A percentile compares a stretch with the other conserved stretches of the same genome.
Evolutionary conservation across 2,113 vertebrate species (phyloP).

Genomic region (zebrafish (Danio rerio)): DNA sequence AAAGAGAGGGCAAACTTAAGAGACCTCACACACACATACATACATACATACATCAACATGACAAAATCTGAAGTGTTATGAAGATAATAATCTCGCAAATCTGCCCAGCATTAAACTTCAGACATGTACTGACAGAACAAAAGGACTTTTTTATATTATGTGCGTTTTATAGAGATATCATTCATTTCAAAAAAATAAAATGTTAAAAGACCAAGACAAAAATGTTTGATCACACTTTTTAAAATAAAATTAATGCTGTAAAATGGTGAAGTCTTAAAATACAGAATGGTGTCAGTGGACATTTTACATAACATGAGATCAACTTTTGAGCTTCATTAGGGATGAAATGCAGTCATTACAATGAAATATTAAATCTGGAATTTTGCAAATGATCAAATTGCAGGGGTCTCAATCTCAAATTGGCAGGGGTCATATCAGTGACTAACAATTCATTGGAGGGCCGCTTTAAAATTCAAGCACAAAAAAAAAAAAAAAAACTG

Average conservation of each 20-base stretch:
- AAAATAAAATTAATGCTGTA: neutral
- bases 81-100: neutral
- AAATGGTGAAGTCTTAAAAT: neutral
- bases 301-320: no score
- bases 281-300: no score
- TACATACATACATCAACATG: neutral
- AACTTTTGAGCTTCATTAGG: no score
- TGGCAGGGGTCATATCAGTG: no score
- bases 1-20: constrained; percentile 37
- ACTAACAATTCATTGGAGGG: no score
- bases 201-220: neutral
- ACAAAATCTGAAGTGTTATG: constrained; percentile 25
- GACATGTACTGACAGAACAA: neutral
- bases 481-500: no score
- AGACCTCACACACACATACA: constrained; percentile 13
- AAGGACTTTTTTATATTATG: neutral
- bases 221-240: neutral
- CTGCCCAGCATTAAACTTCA: neutral
- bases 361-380: no score
- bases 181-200: neutral
- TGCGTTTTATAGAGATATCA: neutral
- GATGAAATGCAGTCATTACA: no score
- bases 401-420: no score
- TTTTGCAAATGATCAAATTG: no score
- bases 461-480: no score